Evolutionary conservation across 1,140 invertebrate species (phyloP).

Genomic region (Drosophila orena): DNA sequence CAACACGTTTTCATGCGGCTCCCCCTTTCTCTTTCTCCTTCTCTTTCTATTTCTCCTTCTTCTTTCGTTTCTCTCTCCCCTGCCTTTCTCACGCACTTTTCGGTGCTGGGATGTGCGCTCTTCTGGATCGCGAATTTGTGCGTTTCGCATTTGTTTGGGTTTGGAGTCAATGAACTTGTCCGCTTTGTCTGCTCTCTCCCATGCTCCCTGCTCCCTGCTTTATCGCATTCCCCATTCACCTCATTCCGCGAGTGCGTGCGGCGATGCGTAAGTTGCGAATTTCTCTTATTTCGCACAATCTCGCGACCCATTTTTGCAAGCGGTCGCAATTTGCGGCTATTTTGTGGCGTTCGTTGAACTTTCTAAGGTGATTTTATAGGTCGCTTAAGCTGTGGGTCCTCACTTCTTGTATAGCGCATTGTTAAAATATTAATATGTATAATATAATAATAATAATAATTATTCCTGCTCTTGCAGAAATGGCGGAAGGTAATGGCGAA

Average conservation of each 20-base stretch:
- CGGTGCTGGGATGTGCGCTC: neutral
- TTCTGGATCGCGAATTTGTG: slow-evolving; percentile 15
- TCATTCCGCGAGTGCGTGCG: slow-evolving; percentile 50
- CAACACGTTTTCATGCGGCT: slow-evolving; percentile 1
- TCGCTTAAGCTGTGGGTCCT: neutral
- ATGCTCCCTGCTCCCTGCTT: slow-evolving; percentile 15
- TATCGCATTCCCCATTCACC: neutral
- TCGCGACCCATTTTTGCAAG: slow-evolving; percentile 53
- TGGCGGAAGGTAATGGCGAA: slow-evolving; percentile 96
- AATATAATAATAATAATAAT: no score
- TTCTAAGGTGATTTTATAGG: slow-evolving; percentile 15
- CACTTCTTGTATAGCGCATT: no score
- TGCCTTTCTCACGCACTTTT: slow-evolving; percentile 50
- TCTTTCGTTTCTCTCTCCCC: neutral
- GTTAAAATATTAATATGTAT: neutral
- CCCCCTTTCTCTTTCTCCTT: slow-evolving; percentile 11
- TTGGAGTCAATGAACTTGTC: slow-evolving; percentile 77
- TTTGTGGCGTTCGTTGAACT: slow-evolving; percentile 62
- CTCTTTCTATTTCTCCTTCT: neutral
- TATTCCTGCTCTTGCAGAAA: slow-evolving; percentile 85
- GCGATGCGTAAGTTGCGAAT: slow-evolving; percentile 58
- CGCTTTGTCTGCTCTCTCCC: slow-evolving; percentile 39
- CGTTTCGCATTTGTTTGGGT: slow-evolving; percentile 65
- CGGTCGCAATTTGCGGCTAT: slow-evolving; percentile 22
- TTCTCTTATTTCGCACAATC: slow-evolving; percentile 41